Conservation (phyloP, 2,797 vertebrate genomes). For the Craterocephalus amniculus region DNA sequence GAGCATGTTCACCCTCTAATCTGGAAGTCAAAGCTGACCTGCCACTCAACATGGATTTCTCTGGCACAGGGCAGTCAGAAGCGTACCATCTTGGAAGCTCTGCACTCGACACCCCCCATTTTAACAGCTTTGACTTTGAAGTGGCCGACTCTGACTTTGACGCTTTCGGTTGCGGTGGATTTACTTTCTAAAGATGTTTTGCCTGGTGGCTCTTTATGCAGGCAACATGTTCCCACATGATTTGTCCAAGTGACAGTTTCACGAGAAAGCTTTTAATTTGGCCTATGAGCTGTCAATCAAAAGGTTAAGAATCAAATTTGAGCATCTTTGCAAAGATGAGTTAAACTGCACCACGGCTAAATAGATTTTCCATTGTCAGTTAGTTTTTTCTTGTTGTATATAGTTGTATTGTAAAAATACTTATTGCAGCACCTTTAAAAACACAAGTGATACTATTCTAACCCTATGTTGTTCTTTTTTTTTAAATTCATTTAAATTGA, state of each 20-base stretch:
- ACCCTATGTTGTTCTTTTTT: background rate
- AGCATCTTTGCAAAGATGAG: background rate
- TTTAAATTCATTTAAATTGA: slow-evolving; percentile 8
- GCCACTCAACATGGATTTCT: slow-evolving; percentile 60
- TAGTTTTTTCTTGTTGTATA: background rate
- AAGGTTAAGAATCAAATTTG: background rate
- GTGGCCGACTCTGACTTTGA: slow-evolving; percentile 79
- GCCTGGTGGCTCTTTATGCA: background rate
- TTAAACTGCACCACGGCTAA: background rate
- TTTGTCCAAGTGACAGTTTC: background rate
- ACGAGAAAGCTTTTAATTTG: background rate
- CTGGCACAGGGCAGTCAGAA: slow-evolving; percentile 55
- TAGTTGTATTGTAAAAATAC: background rate
- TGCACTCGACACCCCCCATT: slow-evolving; percentile 65
- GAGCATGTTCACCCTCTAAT: slow-evolving; percentile 68
- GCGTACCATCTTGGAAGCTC: slow-evolving; percentile 53
- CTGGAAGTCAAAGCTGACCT: slow-evolving; percentile 67
- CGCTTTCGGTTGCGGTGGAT: slow-evolving; percentile 80
- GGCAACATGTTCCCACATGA: background rate
- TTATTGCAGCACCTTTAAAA: background rate
- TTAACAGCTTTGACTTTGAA: slow-evolving; percentile 78
- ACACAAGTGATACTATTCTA: background rate
- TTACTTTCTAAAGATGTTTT: slow-evolving; percentile 70
- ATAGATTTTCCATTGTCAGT: background rate
- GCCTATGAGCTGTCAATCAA: background rate